Evolutionary conservation across 2,888 invertebrate species (phyloP), one percentile per base, ranked within the genome.

Genomic region (Caenorhabditis becei): DNA sequence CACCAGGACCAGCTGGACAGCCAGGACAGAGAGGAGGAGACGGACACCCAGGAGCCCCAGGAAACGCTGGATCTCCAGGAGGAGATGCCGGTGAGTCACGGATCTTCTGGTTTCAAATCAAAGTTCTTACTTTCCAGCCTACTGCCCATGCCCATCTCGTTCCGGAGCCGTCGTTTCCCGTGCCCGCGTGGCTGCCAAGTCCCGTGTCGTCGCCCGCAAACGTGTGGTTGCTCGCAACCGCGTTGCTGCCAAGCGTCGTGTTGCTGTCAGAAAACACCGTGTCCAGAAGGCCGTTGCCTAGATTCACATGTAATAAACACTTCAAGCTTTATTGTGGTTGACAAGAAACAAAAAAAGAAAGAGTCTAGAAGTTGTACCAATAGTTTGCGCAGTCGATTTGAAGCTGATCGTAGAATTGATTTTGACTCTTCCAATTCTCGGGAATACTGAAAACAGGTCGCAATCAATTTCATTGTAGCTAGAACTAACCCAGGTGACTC

Each of bases 71-170:
- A 59, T 7, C 65, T 1, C 74, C 74, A 66, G 74, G 74, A 66
- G 74, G 74, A 58, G 74, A 74, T 66, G 74, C 65, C 51, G 74
- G 74, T 66, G 28, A 66, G 47, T 44, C 2, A n/a, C 0, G 2
- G 28, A 2, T 28, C 8, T 0, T 16, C n/a, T n/a, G n/a, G n/a
- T n/a, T n/a, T n/a, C n/a, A n/a, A n/a, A n/a, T n/a, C n/a, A n/a
- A n/a, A n/a, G n/a, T n/a, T n/a, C n/a, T n/a, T n/a, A n/a, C n/a
- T 59, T 66, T 71, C 24, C 66, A 79, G 78, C 71, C 16, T 80
- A 80, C 67, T 80, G 79, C 59, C 69, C 79, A 58, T 80, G 79
- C 41, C 79, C 79, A 62, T 26, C 74, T 35, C 79, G 79, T 51
- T 67, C 79, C 20, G 24, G 53, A 26, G 72, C 67, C 24, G 66